Evolutionary conservation across 2,113 vertebrate species (phyloP).

Genomic region (Coregonus clupeaformis): DNA sequence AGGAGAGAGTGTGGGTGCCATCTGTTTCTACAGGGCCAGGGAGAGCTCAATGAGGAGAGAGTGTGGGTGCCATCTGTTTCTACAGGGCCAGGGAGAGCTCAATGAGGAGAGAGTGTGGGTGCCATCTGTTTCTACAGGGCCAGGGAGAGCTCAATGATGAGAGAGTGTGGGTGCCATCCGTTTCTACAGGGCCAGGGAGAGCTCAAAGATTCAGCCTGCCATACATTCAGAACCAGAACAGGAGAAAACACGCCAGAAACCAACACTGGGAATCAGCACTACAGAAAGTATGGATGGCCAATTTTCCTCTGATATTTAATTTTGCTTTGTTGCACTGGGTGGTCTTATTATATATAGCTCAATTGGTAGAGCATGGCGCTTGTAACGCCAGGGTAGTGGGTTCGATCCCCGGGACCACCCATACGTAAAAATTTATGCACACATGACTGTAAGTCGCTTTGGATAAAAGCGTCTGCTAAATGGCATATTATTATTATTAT

Average conservation of each 20-base stretch:
- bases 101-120: no score
- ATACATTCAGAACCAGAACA: constrained; percentile 43
- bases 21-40: constrained; percentile 68
- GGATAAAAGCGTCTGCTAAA: no score
- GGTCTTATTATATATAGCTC: no score
- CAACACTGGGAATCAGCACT: constrained; percentile 31
- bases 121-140: constrained; percentile 71
- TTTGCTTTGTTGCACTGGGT: no score
- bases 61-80: constrained; percentile 75
- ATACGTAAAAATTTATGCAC: no score
- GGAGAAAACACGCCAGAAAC: constrained; percentile 59
- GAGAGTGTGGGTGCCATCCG: constrained; percentile 60
- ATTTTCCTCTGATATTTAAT: not conserved
- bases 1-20: no score
- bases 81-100: constrained; percentile 57
- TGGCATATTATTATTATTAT: no score
- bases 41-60: constrained; percentile 53
- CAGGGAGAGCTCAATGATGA: constrained; percentile 56
- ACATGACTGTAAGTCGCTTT: no score
- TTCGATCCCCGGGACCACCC: no score
- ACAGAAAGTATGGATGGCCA: not conserved
- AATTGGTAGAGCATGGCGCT: no score
- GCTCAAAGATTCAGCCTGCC: constrained; percentile 57
- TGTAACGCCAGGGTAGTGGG: no score
- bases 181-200: constrained; percentile 62